Conservation (phyloP, 2,797 vertebrate genomes). For the Periophthalmus magnuspinnatus region DNA sequence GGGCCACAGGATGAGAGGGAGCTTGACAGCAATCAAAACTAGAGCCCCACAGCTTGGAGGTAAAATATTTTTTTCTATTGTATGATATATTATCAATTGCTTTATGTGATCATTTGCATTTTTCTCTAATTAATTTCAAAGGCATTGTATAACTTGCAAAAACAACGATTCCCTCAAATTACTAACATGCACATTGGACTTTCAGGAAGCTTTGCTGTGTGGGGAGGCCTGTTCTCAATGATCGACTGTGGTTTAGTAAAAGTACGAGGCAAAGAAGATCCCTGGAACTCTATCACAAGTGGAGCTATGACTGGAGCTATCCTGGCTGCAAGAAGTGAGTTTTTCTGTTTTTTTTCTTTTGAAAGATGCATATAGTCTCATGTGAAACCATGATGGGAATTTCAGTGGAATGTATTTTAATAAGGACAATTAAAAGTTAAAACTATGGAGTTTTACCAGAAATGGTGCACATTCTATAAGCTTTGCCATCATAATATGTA, state of each 20-base stretch:
- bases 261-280: slow-evolving; percentile 94
- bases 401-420: not conserved
- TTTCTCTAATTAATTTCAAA: too few relatives aligned
- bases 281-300: slow-evolving; percentile 98
- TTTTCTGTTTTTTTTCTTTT: not conserved
- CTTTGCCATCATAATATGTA: not conserved
- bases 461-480: not conserved
- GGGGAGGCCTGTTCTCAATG: slow-evolving; percentile 97
- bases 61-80: slow-evolving; percentile 52
- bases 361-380: not conserved
- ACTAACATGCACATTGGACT: slow-evolving; percentile 13
- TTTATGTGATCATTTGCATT: not conserved
- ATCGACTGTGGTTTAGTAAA: slow-evolving; percentile 97
- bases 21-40: slow-evolving; percentile 89
- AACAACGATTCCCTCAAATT: too few relatives aligned
- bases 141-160: too few relatives aligned
- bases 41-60: slow-evolving; percentile 94
- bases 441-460: not conserved
- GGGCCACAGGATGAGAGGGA: slow-evolving; percentile 89
- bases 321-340: slow-evolving; percentile 96
- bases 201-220: slow-evolving; percentile 95
- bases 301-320: slow-evolving; percentile 96
- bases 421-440: not conserved
- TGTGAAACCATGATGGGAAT: not conserved
- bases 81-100: too few relatives aligned